A percentile compares a stretch with the other conserved stretches of the same genome.
Evolutionary conservation across 2,113 vertebrate genomes (phyloP).

Genomic region (Ariopsis seemanni): DNA sequence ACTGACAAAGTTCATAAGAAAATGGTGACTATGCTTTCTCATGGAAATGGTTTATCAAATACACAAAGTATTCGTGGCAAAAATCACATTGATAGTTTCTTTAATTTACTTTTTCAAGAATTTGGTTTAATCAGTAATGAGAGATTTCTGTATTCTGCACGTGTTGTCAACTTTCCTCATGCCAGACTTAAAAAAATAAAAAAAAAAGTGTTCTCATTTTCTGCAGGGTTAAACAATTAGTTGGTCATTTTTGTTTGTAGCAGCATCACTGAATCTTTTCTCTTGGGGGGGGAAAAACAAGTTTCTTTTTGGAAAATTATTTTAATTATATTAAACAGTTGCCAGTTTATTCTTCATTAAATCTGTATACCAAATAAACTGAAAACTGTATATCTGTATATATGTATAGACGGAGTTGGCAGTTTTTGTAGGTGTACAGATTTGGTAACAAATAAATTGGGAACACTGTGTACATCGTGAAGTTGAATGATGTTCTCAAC

Average conservation of each 20-base stretch:
- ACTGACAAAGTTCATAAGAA: background rate
- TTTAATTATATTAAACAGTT: background rate
- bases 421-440: background rate
- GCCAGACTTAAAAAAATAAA: background rate
- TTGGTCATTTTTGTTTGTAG: background rate
- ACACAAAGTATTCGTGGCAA: background rate
- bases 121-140: background rate
- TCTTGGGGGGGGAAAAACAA: background rate
- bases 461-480: background rate
- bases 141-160: background rate
- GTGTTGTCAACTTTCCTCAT: background rate
- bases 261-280: background rate
- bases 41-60: background rate
- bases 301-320: slow-evolving; percentile 4
- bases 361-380: background rate
- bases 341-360: background rate
- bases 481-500: background rate
- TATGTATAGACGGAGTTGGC: background rate
- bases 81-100: background rate
- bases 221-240: background rate
- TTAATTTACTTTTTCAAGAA: background rate
- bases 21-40: background rate
- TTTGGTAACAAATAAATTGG: background rate
- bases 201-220: background rate
- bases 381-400: background rate